Evolutionary conservation across 2,797 vertebrate species (phyloP).

Genomic region (Ctenopoma multispine): DNA sequence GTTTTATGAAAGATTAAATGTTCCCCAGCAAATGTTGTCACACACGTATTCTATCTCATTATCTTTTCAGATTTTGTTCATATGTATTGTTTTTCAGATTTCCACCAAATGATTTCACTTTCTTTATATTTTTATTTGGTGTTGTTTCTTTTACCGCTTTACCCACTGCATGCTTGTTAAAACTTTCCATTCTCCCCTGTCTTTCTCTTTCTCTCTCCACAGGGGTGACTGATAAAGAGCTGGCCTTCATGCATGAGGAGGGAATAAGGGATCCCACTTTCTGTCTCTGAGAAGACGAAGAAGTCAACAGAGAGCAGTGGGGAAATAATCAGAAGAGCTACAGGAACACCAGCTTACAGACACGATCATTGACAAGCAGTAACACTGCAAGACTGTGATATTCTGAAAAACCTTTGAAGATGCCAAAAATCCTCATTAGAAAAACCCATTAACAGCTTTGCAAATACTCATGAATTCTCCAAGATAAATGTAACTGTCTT

Average conservation of each 20-base stretch:
- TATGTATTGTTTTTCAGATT: not conserved
- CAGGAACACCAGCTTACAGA: conserved; percentile 2
- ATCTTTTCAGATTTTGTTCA: not conserved
- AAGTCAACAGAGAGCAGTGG: conserved; percentile 41
- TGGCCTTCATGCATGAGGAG: conserved; percentile 67
- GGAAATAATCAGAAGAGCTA: conserved; percentile 31
- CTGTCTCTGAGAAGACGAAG: conserved; percentile 50
- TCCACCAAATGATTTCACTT: not conserved
- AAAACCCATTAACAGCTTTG: not conserved
- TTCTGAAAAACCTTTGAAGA: conserved; percentile 1
- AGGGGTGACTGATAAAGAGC: conserved; percentile 56
- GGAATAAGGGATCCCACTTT: conserved; percentile 65
- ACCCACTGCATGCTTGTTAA: conserved; percentile 12
- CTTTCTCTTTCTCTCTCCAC: conserved; percentile 19
- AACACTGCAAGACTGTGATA: conserved; percentile 2
- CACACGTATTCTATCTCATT: conserved; percentile 7
- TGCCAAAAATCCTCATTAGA: conserved; percentile 2
- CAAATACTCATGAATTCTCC: not conserved
- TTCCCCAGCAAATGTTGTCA: conserved; percentile 3
- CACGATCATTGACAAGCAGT: conserved; percentile 20
- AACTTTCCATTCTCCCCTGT: conserved; percentile 20
- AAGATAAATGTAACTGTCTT: not conserved
- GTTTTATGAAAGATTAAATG: conserved; percentile 14
- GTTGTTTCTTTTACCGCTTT: conserved; percentile 9
- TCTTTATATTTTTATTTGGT: not conserved